Percentiles rank a stretch among this genome's conserved stretches.
phyloP scores from a whole-genome alignment of 1,140 invertebrate species.

The Panagrolaimus sp. region DNA sequence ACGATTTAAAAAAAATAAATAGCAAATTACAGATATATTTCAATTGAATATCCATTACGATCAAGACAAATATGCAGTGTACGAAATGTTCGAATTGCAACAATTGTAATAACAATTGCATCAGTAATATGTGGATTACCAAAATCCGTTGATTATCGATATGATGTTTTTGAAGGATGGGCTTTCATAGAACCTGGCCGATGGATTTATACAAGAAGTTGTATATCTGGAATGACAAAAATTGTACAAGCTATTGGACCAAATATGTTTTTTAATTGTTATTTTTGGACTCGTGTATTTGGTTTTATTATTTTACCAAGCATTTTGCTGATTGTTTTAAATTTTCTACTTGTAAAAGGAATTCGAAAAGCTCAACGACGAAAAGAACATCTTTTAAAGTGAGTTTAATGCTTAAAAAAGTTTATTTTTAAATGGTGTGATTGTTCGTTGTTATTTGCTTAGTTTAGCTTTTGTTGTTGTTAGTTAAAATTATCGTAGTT shows the following conservation, averaged over 20 bases:
- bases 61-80: slow-evolving; percentile 50
- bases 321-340: slow-evolving; percentile 77
- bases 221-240: slow-evolving; percentile 36
- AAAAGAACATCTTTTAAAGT: slow-evolving; percentile 55
- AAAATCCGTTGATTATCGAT: slow-evolving; percentile 52
- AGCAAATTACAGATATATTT: slow-evolving; percentile 48
- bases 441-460: slow-evolving; percentile 10
- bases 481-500: no score
- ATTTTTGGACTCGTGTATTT: slow-evolving; percentile 72
- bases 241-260: slow-evolving; percentile 44
- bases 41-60: slow-evolving; percentile 51
- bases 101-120: slow-evolving; percentile 45
- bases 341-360: slow-evolving; percentile 76
- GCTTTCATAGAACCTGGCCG: slow-evolving; percentile 33
- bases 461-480: no score
- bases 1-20: no score
- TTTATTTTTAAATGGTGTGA: background rate
- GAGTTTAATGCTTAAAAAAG: background rate
- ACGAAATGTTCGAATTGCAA: slow-evolving; percentile 50
- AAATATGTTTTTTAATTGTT: slow-evolving; percentile 54
- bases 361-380: slow-evolving; percentile 74
- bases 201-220: slow-evolving; percentile 46
- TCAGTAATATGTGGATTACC: slow-evolving; percentile 54
- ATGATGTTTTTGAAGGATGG: slow-evolving; percentile 52
- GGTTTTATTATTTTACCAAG: slow-evolving; percentile 85